Evolutionary conservation across 2,888 invertebrate genomes (phyloP).

Genomic region (Neoaliturus tenellus): DNA sequence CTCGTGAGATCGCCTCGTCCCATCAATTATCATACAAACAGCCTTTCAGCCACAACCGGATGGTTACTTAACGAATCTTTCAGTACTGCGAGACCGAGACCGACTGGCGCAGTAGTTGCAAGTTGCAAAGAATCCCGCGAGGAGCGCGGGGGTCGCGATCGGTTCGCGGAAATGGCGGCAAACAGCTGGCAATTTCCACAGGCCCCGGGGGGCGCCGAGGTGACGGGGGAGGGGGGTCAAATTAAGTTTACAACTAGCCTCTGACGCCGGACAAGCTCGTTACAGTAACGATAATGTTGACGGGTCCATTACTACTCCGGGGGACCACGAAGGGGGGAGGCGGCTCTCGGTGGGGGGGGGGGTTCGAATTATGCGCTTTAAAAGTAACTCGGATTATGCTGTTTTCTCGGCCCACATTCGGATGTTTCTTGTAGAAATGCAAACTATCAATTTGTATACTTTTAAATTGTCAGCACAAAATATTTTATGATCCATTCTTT

Average conservation of each 20-base stretch:
- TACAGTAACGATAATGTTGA: constrained; percentile 20
- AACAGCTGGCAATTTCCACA: constrained; percentile 26
- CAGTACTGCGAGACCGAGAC: neutral
- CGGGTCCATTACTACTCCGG: constrained; percentile 22
- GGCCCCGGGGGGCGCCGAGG: neutral
- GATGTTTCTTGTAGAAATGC: no score
- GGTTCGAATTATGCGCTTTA: no score
- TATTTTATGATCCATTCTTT: no score
- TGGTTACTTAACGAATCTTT: neutral
- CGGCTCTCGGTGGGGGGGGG: neutral
- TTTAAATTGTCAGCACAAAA: no score
- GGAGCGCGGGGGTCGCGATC: neutral
- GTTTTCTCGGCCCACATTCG: no score
- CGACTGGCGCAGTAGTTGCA: neutral
- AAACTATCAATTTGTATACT: no score
- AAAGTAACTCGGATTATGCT: no score
- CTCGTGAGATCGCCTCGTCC: no score
- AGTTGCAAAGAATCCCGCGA: neutral
- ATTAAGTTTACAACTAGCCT: constrained; percentile 30
- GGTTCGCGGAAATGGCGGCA: constrained; percentile 21
- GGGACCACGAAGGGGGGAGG: neutral
- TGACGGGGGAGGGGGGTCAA: constrained; percentile 6
- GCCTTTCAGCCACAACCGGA: constrained; percentile 17
- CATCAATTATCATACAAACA: neutral
- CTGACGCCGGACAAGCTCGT: neutral